Evolutionary conservation across 2,113 vertebrate genomes (phyloP), one percentile per base, ranked within the genome.

Genomic region (Gymnarchus niloticus): DNA sequence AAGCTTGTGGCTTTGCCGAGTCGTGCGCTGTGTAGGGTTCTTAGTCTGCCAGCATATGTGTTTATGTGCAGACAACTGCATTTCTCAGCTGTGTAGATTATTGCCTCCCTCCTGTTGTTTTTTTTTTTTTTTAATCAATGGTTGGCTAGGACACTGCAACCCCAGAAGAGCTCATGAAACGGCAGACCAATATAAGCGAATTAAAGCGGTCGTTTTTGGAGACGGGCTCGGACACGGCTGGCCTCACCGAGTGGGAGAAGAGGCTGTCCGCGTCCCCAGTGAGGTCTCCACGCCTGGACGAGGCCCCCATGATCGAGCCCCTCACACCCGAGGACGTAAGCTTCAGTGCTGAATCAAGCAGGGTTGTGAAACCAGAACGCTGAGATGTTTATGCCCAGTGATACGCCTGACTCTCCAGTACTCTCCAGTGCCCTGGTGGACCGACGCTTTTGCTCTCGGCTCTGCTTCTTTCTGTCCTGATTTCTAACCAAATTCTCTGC

Each of bases 301-400:
- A 99, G 0, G 94, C 96, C 0, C 98, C 98, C 6, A 99, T 99
- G 98, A 99, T 99, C 56, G 97, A 98, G 90, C 98, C 98, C 1
- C 96, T 99, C 88, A 95, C 97, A 69, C 95, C 94, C 54, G 97
- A 98, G 51, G 96, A 99, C 94, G 97, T 97, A 88, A 94, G 95
- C 93, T 41, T 2, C 49, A 17, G 28, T 54, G 25, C 61, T 52
- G 28, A 28, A 28, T 25, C 14, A 2, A 23, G 56, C n/a, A 25
- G 57, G 83, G 10, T 9, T 33, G 83, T 44, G 19, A n/a, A n/a
- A n/a, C n/a, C 52, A 54, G 14, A 54, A 7, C 52, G 52, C 52
- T 14, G 6, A 54, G 6, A 7, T 14, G 52, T 46, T 44, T 44
- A 77, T n/a, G 73, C 73, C 73, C 33, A n/a, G n/a, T n/a, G n/a